Evolutionary conservation across 2,797 vertebrate genomes (phyloP).

Genomic region (Tympanoctomys barrerae): DNA sequence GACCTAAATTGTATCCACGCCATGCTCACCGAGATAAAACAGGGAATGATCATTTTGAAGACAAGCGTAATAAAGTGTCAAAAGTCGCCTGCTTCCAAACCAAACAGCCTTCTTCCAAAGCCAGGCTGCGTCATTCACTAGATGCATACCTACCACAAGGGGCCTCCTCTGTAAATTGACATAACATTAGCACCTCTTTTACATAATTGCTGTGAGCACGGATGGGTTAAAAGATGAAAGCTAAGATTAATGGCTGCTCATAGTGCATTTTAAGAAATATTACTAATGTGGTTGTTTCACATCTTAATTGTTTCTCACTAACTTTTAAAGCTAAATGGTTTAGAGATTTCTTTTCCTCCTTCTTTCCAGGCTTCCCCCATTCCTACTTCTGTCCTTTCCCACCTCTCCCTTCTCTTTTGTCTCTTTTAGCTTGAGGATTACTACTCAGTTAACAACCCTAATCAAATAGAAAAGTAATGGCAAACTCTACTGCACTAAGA

Average conservation of each 20-base stretch:
- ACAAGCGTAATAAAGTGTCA: background rate
- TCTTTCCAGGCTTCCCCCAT: background rate
- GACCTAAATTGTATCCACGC: background rate
- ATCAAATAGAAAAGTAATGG: constrained; percentile 40
- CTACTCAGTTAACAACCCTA: background rate
- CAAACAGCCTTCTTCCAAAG: constrained; percentile 5
- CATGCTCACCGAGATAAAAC: background rate
- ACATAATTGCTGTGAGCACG: background rate
- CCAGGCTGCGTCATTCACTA: background rate
- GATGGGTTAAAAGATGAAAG: constrained; percentile 26
- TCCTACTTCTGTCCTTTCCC: background rate
- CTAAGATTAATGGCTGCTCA: background rate
- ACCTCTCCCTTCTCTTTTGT: no score
- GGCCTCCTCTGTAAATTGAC: constrained; percentile 15
- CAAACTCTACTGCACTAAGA: background rate
- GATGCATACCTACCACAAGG: background rate
- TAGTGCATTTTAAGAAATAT: constrained; percentile 48
- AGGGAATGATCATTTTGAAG: background rate
- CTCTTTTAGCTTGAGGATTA: constrained; percentile 25
- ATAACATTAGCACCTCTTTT: background rate
- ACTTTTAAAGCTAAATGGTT: background rate
- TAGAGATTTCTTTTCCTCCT: background rate
- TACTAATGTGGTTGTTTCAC: background rate
- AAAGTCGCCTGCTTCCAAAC: constrained; percentile 41
- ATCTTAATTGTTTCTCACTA: background rate